These are phyloP conservation scores for Drosophila serrata DNA, from an alignment of 1,140 invertebrate genomes.

Conservation along the genomic window DNA sequence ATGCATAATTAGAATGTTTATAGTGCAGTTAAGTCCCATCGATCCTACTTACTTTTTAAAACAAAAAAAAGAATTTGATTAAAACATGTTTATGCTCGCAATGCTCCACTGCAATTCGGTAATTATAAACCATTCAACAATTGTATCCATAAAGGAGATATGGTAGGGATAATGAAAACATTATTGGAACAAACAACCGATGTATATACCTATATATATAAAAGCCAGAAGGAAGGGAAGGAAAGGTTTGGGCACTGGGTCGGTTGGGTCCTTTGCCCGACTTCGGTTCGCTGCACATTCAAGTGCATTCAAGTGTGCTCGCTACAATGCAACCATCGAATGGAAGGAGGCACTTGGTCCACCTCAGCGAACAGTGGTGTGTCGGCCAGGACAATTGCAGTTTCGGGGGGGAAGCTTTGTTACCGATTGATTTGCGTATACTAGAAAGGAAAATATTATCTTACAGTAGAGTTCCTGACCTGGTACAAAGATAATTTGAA, in stretches of 20 bases:
- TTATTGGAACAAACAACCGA: constrained; percentile 44
- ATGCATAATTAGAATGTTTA: constrained; percentile 2
- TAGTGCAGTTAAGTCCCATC: neutral
- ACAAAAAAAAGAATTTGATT: too few species aligned
- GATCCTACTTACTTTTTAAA: neutral
- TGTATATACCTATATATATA: neutral
- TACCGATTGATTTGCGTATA: neutral
- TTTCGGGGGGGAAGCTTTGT: neutral
- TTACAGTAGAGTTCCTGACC: neutral
- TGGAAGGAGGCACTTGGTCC: constrained; percentile 9
- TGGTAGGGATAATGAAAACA: constrained; percentile 45
- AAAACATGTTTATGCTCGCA: neutral
- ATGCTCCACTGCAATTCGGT: neutral
- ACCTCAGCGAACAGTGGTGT: constrained; percentile 21
- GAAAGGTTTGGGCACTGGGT: constrained; percentile 27
- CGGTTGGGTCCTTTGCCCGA: constrained; percentile 51
- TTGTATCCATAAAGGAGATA: constrained; percentile 6
- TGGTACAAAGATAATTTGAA: too few species aligned
- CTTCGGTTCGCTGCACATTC: constrained; percentile 66
- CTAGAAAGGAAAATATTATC: neutral
- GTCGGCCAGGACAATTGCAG: constrained; percentile 3
- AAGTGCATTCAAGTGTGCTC: constrained; percentile 69
- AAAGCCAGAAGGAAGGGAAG: constrained; percentile 6
- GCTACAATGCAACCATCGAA: constrained; percentile 42
- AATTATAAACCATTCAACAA: constrained; percentile 13